phyloP scores from a whole-genome alignment of 2,797 vertebrate genomes.

The Pelobates cultripes region DNA sequence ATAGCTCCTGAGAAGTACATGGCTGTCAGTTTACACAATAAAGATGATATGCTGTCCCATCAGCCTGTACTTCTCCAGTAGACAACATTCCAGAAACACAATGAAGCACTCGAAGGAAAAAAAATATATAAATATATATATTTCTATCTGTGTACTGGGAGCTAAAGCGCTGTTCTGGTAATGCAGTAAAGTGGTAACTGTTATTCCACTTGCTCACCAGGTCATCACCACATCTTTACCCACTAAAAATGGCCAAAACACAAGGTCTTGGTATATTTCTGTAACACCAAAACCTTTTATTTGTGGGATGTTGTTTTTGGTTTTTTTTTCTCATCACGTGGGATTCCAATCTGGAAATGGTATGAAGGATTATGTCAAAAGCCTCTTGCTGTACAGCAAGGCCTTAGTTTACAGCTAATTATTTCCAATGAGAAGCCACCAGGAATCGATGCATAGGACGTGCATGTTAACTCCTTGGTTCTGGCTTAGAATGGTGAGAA shows the following conservation, averaged over 20 bases:
- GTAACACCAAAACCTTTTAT: slow-evolving; percentile 32
- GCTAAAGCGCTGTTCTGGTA: slow-evolving; percentile 19
- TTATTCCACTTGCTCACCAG: slow-evolving; percentile 1
- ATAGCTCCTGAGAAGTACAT: slow-evolving; percentile 36
- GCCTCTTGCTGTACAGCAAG: slow-evolving; percentile 44
- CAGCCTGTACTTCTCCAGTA: slow-evolving; percentile 41
- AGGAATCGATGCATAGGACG: slow-evolving; percentile 33
- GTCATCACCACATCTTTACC: slow-evolving; percentile 10
- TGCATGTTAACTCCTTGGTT: slow-evolving; percentile 29
- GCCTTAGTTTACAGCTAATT: slow-evolving; percentile 46
- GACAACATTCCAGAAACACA: slow-evolving; percentile 45
- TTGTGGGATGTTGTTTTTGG: too few species aligned
- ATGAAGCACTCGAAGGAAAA: slow-evolving; percentile 40
- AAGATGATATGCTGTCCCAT: slow-evolving; percentile 36
- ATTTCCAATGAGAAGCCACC: slow-evolving; percentile 40
- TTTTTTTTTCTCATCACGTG: slow-evolving; percentile 23
- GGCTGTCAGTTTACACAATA: slow-evolving; percentile 46
- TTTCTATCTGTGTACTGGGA: slow-evolving; percentile 22
- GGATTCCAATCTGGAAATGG: slow-evolving; percentile 33
- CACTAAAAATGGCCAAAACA: slow-evolving; percentile 20
- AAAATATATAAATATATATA: slow-evolving; percentile 17
- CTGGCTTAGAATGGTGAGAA: slow-evolving; percentile 45
- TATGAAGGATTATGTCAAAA: slow-evolving; percentile 49
- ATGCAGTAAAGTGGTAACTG: slow-evolving; percentile 6
- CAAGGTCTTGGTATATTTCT: slow-evolving; percentile 26